Base-by-base conservation (phyloP, 2,888 invertebrate genomes). In the Zele albiditarsus region DNA sequence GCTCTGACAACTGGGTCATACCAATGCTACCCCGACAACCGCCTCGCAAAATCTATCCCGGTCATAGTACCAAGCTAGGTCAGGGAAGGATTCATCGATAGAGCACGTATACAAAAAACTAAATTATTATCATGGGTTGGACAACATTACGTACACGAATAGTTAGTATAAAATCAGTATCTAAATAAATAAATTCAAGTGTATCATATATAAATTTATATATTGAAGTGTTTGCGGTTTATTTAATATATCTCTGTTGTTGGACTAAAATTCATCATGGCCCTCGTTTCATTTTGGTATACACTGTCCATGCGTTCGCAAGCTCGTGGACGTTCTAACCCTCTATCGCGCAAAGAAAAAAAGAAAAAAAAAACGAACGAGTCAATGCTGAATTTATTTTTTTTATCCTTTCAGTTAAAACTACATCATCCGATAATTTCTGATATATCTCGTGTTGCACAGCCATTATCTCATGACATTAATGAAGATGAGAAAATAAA, bases 111-210 rank as follows among this genome's bases (percentile, higher is more conserved):
- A 63, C 49, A 38, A 57, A 65, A 76, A 79, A 25, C 28, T 27
- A 33, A 65, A 65, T 67, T 27, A 70, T 65, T 71, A 80, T 62
- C 80, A 92, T 92, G 92, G 92, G 92, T 82, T 92, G 92, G 92
- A 90, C 91, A 80, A 91, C 91, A 73, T 85, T 92, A 46, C 90
- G 91, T 79, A 89, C 91, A 71, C 91, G 92, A 85, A 89, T 92
- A 89, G 92, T 92, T 89, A 92, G 92, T 90, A 87, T 79, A 49
- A 60, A 46, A 31, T 14, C 60, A 31, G 57, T 20, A 60, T 16
- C 14, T 33, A 71, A 53, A 33, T 65, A 23, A 72, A 53, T n/a
- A n/a, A 28, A 31, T 49, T 10, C 12, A 25, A 66, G 28, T 67
- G 38, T 27, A 25, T 57, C 10, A 49, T 57, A 27, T 27, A 27